Percentiles rank a stretch among this genome's conserved stretches.
These are phyloP conservation scores for Macrosteles quadrilineatus DNA, from an alignment of 1,140 invertebrate genomes.

Conservation along the genomic window DNA sequence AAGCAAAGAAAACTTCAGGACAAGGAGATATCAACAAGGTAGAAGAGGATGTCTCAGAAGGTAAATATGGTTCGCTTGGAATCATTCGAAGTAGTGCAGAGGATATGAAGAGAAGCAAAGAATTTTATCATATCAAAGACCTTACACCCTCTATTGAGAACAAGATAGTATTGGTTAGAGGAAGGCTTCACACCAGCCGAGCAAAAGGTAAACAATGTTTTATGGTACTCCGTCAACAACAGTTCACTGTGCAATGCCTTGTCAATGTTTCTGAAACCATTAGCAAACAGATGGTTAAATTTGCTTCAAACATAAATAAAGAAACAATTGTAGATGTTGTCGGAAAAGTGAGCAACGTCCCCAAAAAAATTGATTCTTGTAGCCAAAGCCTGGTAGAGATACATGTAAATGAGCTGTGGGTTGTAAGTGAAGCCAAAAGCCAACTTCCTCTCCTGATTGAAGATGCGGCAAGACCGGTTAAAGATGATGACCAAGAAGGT, in stretches of 20 bases:
- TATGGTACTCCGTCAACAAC: constrained; percentile 88
- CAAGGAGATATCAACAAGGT: constrained; percentile 49
- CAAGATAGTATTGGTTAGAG: constrained; percentile 76
- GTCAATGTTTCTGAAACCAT: constrained; percentile 78
- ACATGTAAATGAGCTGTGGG: constrained; percentile 76
- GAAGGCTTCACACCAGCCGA: constrained; percentile 86
- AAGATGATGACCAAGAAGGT: constrained; percentile 60
- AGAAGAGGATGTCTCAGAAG: constrained; percentile 64
- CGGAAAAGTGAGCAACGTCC: constrained; percentile 73
- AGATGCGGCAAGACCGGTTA: constrained; percentile 84
- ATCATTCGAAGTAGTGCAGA: constrained; percentile 79
- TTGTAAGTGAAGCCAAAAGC: constrained; percentile 81
- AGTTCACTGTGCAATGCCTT: constrained; percentile 89
- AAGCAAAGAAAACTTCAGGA: constrained; percentile 53
- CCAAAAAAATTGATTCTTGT: constrained; percentile 83
- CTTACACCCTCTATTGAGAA: constrained; percentile 58
- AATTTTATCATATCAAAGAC: constrained; percentile 62
- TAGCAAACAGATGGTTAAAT: constrained; percentile 98
- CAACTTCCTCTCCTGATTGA: constrained; percentile 90
- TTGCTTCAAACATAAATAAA: constrained; percentile 83
- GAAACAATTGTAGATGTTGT: constrained; percentile 95
- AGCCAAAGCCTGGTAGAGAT: constrained; percentile 89
- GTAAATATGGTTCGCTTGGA: constrained; percentile 71
- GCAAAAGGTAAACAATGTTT: constrained; percentile 98
- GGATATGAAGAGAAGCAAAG: constrained; percentile 54